These are phyloP conservation scores for Drosophila tanythrix DNA, from an alignment of 2,888 invertebrate genomes.

Conservation along the genomic window DNA sequence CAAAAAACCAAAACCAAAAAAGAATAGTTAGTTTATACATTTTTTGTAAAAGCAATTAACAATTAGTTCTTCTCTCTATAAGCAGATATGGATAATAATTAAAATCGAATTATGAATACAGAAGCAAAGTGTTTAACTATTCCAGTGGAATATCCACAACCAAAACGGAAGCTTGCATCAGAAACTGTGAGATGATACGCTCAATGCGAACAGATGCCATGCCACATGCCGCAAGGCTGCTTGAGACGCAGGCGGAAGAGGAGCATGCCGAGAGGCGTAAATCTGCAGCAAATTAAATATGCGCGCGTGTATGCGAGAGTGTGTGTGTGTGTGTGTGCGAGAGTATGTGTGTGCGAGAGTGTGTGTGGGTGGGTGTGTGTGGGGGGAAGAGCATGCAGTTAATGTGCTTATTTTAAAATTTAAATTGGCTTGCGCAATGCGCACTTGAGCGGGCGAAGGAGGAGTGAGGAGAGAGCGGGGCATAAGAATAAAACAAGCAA, in stretches of 20 bases:
- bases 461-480: constrained; percentile 6
- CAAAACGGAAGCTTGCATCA: neutral
- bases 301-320: constrained; percentile 39
- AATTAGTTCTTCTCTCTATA: constrained; percentile 74
- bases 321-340: neutral
- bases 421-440: constrained; percentile 80
- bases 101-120: constrained; percentile 62
- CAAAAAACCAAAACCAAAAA: neutral
- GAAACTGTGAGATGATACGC: neutral
- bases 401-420: constrained; percentile 82
- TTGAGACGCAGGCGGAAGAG: neutral
- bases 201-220: constrained; percentile 2
- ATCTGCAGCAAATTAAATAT: constrained; percentile 65
- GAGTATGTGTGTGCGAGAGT: too few relatives aligned
- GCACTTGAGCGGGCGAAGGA: constrained; percentile 46
- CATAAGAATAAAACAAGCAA: constrained; percentile 2
- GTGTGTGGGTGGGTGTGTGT: neutral
- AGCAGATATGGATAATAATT: constrained; percentile 77
- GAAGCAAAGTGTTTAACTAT: constrained; percentile 1
- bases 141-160: neutral
- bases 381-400: constrained; percentile 63
- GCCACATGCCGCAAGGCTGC: neutral
- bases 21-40: constrained; percentile 74
- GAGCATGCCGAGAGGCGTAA: constrained; percentile 48
- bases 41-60: constrained; percentile 75